Percentiles rank a stretch among this genome's conserved stretches.
These are phyloP conservation scores for Acipenser oxyrinchus DNA, from an alignment of 2,797 vertebrate genomes.

Conservation along the genomic window DNA sequence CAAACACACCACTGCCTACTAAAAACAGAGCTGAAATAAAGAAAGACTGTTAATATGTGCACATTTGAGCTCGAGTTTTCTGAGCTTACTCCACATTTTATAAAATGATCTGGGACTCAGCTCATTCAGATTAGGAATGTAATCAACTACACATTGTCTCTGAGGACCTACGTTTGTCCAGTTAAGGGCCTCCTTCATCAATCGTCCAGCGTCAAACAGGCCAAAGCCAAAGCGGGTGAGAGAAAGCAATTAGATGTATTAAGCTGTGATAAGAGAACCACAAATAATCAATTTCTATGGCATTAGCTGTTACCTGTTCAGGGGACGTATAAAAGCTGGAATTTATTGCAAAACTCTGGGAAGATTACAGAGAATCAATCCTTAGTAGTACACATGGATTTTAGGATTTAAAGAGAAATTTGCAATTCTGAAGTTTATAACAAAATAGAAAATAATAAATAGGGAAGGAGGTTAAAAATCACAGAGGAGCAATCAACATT, in stretches of 20 bases:
- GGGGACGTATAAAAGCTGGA: conserved; percentile 48
- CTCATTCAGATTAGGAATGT: conserved; percentile 34
- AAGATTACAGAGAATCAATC: conserved; percentile 39
- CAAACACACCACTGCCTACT: too few species aligned
- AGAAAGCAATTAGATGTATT: conserved; percentile 56
- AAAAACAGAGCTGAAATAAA: neutral
- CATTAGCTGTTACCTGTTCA: conserved; percentile 42
- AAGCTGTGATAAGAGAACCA: conserved; percentile 54
- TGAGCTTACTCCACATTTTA: conserved; percentile 11
- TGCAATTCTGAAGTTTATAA: conserved; percentile 32
- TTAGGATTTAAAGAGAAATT: conserved; percentile 40
- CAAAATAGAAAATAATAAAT: neutral
- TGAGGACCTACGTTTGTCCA: conserved; percentile 40
- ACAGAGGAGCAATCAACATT: neutral
- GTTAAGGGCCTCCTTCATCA: conserved; percentile 40
- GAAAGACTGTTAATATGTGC: conserved; percentile 1
- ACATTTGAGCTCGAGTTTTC: conserved; percentile 6
- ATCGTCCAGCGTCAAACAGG: conserved; percentile 39
- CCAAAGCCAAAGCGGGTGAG: conserved; percentile 41
- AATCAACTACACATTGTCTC: conserved; percentile 38
- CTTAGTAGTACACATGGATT: conserved; percentile 34
- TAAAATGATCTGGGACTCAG: conserved; percentile 40
- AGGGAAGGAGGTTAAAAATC: neutral
- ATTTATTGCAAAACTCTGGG: conserved; percentile 42
- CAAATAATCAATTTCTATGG: conserved; percentile 51